Conservation (phyloP, 1,140 invertebrate species). For the Stegodyphus dumicola region DNA sequence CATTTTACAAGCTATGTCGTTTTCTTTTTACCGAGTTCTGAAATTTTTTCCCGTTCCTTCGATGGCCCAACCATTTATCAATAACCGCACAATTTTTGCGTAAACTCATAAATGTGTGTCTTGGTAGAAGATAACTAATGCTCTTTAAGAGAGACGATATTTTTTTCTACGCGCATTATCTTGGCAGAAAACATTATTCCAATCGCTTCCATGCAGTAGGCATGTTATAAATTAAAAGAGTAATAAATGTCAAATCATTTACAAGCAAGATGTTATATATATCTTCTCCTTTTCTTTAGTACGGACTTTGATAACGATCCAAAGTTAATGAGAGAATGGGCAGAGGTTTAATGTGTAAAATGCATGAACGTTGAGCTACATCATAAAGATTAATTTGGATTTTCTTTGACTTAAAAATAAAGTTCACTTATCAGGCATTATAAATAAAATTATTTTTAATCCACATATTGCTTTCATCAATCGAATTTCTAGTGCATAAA, state of each 20-base stretch:
- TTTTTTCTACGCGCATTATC: not conserved
- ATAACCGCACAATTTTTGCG: not conserved
- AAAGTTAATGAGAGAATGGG: no score
- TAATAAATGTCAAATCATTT: constrained; percentile 5
- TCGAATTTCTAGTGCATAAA: no score
- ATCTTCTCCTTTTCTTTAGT: no score
- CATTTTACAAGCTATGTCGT: not conserved
- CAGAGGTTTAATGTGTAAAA: no score
- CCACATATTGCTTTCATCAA: no score
- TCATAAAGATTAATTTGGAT: no score
- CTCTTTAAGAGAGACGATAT: not conserved
- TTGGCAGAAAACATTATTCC: not conserved
- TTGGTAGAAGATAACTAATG: constrained; percentile 35
- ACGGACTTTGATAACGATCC: no score
- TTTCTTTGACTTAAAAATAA: no score
- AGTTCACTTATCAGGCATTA: no score
- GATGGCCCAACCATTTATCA: constrained; percentile 21
- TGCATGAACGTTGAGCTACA: no score
- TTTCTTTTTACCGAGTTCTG: not conserved
- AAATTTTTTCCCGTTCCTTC: not conserved
- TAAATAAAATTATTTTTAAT: no score
- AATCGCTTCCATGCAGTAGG: no score
- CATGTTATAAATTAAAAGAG: not conserved
- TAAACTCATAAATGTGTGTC: constrained; percentile 1
- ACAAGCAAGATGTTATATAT: not conserved